Percentiles rank a stretch among this genome's conserved stretches.
Conservation (phyloP, 2,113 vertebrate genomes). For the Atlantisia rogersi region DNA sequence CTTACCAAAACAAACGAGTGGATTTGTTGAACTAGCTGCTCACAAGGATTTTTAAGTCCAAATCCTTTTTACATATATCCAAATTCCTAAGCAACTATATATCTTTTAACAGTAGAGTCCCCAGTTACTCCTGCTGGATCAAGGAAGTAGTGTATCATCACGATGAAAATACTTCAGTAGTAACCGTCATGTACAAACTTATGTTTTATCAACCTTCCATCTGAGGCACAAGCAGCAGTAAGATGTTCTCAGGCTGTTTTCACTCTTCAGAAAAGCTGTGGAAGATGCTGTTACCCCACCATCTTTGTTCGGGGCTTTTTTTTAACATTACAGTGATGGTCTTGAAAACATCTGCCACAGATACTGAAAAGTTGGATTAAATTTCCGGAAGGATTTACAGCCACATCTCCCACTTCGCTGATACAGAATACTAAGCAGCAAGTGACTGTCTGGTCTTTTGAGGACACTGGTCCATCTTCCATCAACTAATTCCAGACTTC, state of each 20-base stretch:
- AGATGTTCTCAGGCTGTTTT: background rate
- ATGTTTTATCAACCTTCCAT: background rate
- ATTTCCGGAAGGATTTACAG: constrained; percentile 11
- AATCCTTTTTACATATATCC: background rate
- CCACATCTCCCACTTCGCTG: background rate
- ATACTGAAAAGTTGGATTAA: background rate
- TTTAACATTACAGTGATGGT: background rate
- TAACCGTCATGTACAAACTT: background rate
- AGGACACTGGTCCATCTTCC: background rate
- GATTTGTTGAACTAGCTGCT: background rate
- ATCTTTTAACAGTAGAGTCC: background rate
- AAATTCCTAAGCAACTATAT: background rate
- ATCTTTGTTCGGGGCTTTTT: background rate
- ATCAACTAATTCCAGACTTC: background rate
- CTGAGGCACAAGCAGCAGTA: background rate
- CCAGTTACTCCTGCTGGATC: background rate
- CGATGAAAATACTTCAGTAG: background rate
- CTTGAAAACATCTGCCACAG: background rate
- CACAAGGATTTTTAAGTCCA: background rate
- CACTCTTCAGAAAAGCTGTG: background rate
- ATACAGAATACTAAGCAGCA: background rate
- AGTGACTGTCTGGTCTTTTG: background rate
- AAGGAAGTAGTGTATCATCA: background rate
- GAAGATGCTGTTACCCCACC: background rate
- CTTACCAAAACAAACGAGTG: background rate